A percentile compares a stretch with the other conserved stretches of the same genome.
These are phyloP conservation scores for Leptinotarsa haldemani DNA, from an alignment of 2,888 invertebrate genomes.

Conservation along the genomic window DNA sequence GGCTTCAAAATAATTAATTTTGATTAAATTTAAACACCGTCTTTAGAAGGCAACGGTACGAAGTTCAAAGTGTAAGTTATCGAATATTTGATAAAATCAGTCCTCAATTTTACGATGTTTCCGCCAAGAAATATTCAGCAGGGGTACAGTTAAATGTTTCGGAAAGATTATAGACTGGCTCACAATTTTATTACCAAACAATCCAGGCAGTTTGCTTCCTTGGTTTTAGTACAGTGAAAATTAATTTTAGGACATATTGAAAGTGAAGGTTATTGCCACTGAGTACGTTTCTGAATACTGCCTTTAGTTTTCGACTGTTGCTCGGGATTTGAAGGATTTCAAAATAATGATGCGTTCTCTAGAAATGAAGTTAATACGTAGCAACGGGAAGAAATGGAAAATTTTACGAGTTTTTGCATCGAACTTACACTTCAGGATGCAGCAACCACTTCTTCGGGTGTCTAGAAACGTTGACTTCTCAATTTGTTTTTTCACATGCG, in stretches of 20 bases:
- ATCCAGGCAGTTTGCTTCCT: conserved; percentile 11
- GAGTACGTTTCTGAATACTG: not conserved
- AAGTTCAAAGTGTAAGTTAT: not conserved
- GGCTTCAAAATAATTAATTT: not conserved
- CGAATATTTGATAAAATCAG: conserved; percentile 17
- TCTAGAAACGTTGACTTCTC: too few species aligned
- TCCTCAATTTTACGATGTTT: conserved; percentile 15
- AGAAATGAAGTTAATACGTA: too few species aligned
- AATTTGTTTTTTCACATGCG: too few species aligned
- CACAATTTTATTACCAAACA: conserved; percentile 17
- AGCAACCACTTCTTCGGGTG: too few species aligned
- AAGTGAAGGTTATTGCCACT: not conserved
- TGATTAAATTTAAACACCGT: not conserved
- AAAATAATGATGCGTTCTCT: too few species aligned
- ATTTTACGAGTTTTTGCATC: too few species aligned
- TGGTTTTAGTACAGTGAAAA: conserved; percentile 17
- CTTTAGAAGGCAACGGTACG: not conserved
- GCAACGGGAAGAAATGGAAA: too few species aligned
- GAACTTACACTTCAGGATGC: too few species aligned
- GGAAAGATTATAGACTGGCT: conserved; percentile 19
- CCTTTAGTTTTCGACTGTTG: not conserved
- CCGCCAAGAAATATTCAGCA: conserved; percentile 4
- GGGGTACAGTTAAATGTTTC: conserved; percentile 21
- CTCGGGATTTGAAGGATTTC: too few species aligned
- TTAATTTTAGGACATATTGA: not conserved